Conservation (phyloP, 2,888 invertebrate genomes). For the Polyploca ridens region DNA sequence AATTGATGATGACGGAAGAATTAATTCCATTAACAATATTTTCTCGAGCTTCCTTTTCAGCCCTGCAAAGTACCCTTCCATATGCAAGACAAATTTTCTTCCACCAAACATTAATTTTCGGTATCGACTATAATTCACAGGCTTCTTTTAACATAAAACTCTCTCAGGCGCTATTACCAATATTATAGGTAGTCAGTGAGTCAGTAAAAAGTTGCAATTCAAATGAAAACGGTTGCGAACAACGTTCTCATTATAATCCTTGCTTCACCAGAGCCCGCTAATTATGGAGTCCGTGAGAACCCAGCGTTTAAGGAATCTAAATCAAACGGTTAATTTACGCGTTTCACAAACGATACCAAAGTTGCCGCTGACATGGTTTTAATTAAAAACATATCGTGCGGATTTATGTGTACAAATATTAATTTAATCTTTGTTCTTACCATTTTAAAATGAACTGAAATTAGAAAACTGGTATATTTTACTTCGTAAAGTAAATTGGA, state of each 20-base stretch:
- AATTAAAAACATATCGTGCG: background rate
- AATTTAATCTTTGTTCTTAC: background rate
- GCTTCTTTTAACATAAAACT: background rate
- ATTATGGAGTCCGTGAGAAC: slow-evolving; percentile 54
- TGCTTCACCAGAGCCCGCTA: slow-evolving; percentile 34
- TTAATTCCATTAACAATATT: too few species aligned
- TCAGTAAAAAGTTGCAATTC: slow-evolving; percentile 1
- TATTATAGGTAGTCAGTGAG: background rate
- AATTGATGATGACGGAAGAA: too few species aligned
- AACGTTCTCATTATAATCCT: slow-evolving; percentile 37
- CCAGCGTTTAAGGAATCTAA: slow-evolving; percentile 34
- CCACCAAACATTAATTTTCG: too few species aligned
- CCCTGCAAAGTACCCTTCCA: too few species aligned
- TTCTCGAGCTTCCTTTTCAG: too few species aligned
- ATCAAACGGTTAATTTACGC: slow-evolving; percentile 47
- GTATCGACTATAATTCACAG: background rate
- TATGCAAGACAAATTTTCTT: too few species aligned
- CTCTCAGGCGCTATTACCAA: background rate
- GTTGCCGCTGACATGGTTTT: slow-evolving; percentile 16
- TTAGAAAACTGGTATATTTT: too few species aligned
- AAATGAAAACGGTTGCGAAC: slow-evolving; percentile 18
- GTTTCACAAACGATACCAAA: slow-evolving; percentile 33
- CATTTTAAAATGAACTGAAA: too few species aligned
- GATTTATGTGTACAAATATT: background rate
- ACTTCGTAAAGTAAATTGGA: too few species aligned